These are phyloP conservation scores for Deilephila porcellus DNA, from an alignment of 2,888 invertebrate genomes.

Conservation along the genomic window DNA sequence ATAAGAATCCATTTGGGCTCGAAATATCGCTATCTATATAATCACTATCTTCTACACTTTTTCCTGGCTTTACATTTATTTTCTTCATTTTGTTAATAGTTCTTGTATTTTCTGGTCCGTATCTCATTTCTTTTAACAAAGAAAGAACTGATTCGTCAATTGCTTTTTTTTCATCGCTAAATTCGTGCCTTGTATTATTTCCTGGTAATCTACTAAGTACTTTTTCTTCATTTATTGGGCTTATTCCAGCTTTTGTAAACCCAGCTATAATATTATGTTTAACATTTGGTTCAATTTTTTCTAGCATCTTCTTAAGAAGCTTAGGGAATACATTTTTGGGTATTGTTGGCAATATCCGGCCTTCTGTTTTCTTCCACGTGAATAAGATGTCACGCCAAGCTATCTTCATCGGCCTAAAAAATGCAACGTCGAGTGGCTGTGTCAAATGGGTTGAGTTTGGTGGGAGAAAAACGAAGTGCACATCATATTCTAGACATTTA, in stretches of 20 bases:
- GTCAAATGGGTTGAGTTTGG: slow-evolving; percentile 37
- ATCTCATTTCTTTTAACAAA: too few relatives aligned
- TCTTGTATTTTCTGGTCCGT: too few relatives aligned
- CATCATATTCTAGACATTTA: slow-evolving; percentile 34
- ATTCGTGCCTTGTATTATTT: neutral
- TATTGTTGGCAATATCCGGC: neutral
- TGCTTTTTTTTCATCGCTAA: neutral
- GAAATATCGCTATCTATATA: too few relatives aligned
- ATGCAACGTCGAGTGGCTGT: slow-evolving; percentile 55
- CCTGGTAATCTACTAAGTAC: neutral
- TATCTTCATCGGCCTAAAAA: slow-evolving; percentile 37
- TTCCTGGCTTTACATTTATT: too few relatives aligned
- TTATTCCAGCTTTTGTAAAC: neutral
- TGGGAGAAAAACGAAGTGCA: slow-evolving; percentile 33
- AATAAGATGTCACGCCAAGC: neutral
- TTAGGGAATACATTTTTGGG: too few relatives aligned
- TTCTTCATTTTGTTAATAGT: too few relatives aligned
- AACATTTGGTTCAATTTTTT: neutral
- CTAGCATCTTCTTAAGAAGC: too few relatives aligned
- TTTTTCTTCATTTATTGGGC: neutral
- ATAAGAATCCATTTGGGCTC: too few relatives aligned
- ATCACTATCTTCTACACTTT: too few relatives aligned
- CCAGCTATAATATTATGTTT: neutral
- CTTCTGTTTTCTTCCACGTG: neutral
- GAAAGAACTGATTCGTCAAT: too few relatives aligned